These are phyloP conservation scores for Oreortyx pictus DNA, from an alignment of 2,797 vertebrate genomes.

Conservation along the genomic window DNA sequence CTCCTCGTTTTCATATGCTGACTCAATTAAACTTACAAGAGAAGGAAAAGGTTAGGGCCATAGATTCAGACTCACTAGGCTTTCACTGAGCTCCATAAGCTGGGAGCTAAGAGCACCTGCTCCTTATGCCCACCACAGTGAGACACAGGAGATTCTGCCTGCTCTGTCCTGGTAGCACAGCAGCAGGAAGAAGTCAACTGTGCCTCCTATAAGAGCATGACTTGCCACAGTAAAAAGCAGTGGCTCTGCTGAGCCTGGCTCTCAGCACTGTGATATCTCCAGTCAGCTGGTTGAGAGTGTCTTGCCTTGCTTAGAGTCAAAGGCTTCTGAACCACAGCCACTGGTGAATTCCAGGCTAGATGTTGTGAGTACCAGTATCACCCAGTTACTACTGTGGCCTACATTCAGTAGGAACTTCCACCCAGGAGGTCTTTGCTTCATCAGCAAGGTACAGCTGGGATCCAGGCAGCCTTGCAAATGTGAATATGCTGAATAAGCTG, in stretches of 20 bases:
- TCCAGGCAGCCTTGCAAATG: background rate
- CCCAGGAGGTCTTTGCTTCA: background rate
- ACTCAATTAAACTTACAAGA: background rate
- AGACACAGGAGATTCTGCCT: background rate
- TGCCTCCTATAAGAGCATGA: background rate
- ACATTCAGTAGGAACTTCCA: background rate
- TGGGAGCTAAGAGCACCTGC: background rate
- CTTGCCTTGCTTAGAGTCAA: background rate
- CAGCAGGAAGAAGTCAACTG: background rate
- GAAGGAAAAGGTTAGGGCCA: background rate
- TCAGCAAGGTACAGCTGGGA: background rate
- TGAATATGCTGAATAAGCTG: background rate
- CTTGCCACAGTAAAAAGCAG: background rate
- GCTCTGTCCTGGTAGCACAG: background rate
- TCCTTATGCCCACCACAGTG: background rate
- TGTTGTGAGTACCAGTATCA: background rate
- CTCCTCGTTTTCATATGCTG: background rate
- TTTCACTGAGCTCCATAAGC: background rate
- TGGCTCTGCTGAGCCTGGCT: background rate
- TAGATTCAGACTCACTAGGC: background rate
- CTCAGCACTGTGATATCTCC: accelerated
- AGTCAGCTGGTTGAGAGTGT: background rate
- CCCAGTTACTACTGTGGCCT: background rate
- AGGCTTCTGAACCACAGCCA: background rate
- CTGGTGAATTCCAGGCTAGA: background rate